Base-by-base conservation (phyloP, 1,140 invertebrate genomes). In the Brachionus manjavacas region DNA sequence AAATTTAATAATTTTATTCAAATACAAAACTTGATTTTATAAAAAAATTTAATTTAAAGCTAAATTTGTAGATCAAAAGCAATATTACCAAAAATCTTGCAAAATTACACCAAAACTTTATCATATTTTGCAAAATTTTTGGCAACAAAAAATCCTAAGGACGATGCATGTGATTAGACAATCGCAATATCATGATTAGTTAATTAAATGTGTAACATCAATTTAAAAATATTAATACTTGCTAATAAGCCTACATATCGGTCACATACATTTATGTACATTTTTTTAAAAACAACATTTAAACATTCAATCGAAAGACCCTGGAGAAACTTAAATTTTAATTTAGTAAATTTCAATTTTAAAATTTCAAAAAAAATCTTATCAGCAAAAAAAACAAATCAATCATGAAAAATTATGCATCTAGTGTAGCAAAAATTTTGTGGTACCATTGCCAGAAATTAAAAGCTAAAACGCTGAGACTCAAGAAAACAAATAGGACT, bases 271-370 rank as follows among this genome's bases (percentile, higher is more conserved):
- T 74, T 74, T 74, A 74, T 74, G 43, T 41, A 41, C 39, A 74
- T 16, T 43, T 46, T 35, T 41, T 43, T 35, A 14, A 31, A n/a
- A 70, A 12, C 14, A 74, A 74, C 31, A 23, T 74, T 41, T 41
- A 74, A 43, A 43, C 70, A 11, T 43, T 41, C 39, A 41, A 11
- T 43, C 70, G 70, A 43, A 74, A 41, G 39, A 74, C 12, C 16
- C 43, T 74, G 31, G 70, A 41, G 39, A 74, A 74, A 74, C 70
- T 74, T 74, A 43, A 74, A 74, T n/a, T 74, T 41, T 8, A 74
- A 41, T 41, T 43, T 74, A 35, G 31, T 35, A 35, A 35, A 35
- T 35, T 35, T 70, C 12, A n/a, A 16, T 43, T 41, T 11, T 8
- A 41, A 74, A 43, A 41, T 16, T 16, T 14, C 4, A 35, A 7